phyloP scores from a whole-genome alignment of 2,888 invertebrate genomes.

The Hedychridium roseum region DNA sequence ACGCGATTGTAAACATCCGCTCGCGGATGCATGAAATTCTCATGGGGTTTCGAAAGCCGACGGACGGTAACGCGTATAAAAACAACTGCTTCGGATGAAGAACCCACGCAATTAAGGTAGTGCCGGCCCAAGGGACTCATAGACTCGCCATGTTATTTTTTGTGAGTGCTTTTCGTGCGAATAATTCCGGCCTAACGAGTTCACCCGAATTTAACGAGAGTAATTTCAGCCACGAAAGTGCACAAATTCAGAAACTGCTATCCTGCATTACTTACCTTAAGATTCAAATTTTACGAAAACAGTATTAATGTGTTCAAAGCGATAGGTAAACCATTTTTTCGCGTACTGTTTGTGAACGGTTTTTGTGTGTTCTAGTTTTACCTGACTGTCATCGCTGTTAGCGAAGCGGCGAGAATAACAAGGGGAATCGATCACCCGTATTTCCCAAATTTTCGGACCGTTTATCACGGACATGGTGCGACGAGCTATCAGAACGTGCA shows the following conservation, averaged over 20 bases:
- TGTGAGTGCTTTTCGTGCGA: conserved; percentile 48
- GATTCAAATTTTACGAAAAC: no score
- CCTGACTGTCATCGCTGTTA: conserved; percentile 29
- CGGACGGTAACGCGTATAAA: conserved; percentile 39
- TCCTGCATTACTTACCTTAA: no score
- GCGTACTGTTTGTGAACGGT: no score
- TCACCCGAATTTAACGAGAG: no score
- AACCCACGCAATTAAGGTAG: conserved; percentile 16
- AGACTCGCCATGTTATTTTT: conserved; percentile 32
- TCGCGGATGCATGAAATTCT: conserved; percentile 38
- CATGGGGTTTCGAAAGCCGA: conserved; percentile 45
- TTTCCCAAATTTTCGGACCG: conserved; percentile 46
- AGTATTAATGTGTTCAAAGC: neutral
- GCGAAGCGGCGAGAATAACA: conserved; percentile 44
- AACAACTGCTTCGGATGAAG: conserved; percentile 18
- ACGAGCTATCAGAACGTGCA: conserved; percentile 57
- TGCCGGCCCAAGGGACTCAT: neutral
- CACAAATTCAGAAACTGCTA: no score
- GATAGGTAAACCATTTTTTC: no score
- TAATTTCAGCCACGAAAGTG: no score
- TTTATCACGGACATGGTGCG: conserved; percentile 53
- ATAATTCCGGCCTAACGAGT: no score
- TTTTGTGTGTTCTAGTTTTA: conserved; percentile 40
- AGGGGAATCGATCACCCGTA: conserved; percentile 28
- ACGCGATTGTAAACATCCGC: conserved; percentile 49